These are phyloP conservation scores for Eristalinus aeneus DNA, from an alignment of 2,888 invertebrate genomes.

Conservation along the genomic window DNA sequence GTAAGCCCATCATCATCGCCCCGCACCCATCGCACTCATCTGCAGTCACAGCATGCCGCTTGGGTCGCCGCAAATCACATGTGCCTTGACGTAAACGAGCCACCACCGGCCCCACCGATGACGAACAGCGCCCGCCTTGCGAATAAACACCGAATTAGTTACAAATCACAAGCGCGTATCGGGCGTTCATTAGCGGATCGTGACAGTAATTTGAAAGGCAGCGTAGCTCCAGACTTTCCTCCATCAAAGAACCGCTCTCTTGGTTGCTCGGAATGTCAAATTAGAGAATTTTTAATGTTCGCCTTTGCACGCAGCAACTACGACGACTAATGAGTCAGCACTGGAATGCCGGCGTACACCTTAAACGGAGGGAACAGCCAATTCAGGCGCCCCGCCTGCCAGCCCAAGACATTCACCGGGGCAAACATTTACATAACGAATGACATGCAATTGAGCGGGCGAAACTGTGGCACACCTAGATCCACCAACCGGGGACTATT, in stretches of 20 bases:
- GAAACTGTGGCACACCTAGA: constrained; percentile 30
- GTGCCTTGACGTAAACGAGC: not conserved
- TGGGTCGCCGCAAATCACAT: not conserved
- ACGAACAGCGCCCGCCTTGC: not conserved
- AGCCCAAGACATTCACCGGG: not conserved
- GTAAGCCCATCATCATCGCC: not conserved
- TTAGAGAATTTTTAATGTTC: not conserved
- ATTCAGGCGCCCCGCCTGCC: not conserved
- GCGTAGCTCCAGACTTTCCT: constrained; percentile 13
- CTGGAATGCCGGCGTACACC: not conserved
- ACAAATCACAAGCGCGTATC: not conserved
- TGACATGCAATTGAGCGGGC: constrained; percentile 28
- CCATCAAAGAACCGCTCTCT: constrained; percentile 47
- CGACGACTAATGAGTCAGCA: not conserved
- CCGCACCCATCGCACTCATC: not conserved
- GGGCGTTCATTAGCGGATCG: constrained; percentile 41
- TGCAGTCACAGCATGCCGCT: not conserved
- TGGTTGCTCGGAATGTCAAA: constrained; percentile 44
- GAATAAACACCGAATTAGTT: constrained; percentile 9
- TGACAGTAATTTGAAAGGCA: constrained; percentile 54
- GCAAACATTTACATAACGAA: constrained; percentile 30
- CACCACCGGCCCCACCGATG: not conserved
- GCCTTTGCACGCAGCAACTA: not conserved
- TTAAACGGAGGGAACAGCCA: not conserved
- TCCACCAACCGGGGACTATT: constrained; percentile 18